Conservation (phyloP, 2,113 vertebrate genomes). For the Pomatorhinus ruficollis region DNA sequence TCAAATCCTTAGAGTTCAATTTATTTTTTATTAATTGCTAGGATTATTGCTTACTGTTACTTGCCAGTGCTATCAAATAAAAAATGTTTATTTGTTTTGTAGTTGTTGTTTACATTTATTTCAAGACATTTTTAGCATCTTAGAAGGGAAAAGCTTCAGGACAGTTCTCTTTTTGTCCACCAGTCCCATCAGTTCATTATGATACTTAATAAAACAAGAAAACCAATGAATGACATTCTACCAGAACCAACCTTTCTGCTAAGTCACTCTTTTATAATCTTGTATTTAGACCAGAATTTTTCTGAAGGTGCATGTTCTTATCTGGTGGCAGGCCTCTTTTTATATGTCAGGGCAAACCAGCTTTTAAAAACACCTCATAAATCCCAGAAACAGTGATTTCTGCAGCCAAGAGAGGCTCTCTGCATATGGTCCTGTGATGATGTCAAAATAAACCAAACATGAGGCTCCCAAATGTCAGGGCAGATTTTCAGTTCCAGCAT, state of each 20-base stretch:
- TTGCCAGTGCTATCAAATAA: background rate
- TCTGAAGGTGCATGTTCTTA: background rate
- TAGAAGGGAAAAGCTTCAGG: background rate
- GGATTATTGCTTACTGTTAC: background rate
- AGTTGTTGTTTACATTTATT: background rate
- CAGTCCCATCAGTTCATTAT: background rate
- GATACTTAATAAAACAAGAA: background rate
- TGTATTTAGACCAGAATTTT: background rate
- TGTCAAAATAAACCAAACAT: background rate
- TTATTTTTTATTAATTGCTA: background rate
- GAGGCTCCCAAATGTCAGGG: background rate
- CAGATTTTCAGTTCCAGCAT: background rate
- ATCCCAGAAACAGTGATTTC: background rate
- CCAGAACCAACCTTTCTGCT: background rate
- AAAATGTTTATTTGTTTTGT: background rate
- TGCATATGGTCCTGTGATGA: background rate
- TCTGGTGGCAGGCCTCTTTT: background rate
- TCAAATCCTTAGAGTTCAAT: background rate
- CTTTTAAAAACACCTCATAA: background rate
- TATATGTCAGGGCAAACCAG: background rate
- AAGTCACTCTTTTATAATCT: background rate
- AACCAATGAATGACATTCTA: background rate
- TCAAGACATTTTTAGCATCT: background rate
- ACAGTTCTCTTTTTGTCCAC: background rate
- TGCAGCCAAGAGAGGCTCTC: background rate